These are phyloP conservation scores for Vireo griseus DNA, from an alignment of 2,797 vertebrate genomes.

Conservation along the genomic window DNA sequence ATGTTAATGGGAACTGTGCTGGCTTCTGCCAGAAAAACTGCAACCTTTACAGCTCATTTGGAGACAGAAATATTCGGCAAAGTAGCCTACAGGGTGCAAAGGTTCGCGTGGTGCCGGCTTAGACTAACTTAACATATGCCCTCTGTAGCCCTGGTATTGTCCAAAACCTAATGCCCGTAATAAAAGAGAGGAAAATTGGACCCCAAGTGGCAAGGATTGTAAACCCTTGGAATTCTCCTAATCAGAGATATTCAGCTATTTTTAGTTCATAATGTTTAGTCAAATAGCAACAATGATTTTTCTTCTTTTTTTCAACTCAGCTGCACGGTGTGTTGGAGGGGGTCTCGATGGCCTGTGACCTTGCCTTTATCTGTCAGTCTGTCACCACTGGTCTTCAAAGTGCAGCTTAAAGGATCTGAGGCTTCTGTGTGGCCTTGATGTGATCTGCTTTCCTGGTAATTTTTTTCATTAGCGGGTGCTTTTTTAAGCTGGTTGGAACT, in stretches of 20 bases:
- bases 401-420: slow-evolving; percentile 63
- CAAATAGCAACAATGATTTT: slow-evolving; percentile 84
- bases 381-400: slow-evolving; percentile 65
- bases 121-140: slow-evolving; percentile 65
- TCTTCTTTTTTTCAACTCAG: slow-evolving; percentile 62
- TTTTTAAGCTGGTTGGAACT: slow-evolving; percentile 40
- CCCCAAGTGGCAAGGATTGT: slow-evolving; percentile 60
- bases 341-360: slow-evolving; percentile 79
- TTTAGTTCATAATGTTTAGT: slow-evolving; percentile 82
- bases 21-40: slow-evolving; percentile 18
- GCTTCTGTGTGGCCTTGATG: slow-evolving; percentile 65
- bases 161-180: slow-evolving; percentile 51
- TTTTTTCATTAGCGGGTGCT: slow-evolving; percentile 61
- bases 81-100: slow-evolving; percentile 42
- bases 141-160: slow-evolving; percentile 60
- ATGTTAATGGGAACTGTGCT: slow-evolving; percentile 35
- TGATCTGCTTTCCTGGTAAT: slow-evolving; percentile 24
- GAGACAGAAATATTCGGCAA: slow-evolving; percentile 20
- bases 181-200: slow-evolving; percentile 66
- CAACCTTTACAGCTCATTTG: slow-evolving; percentile 32
- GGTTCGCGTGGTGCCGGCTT: slow-evolving; percentile 39
- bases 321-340: slow-evolving; percentile 41
- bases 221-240: slow-evolving; percentile 72
- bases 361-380: slow-evolving; percentile 71
- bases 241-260: slow-evolving; percentile 76